Conservation (phyloP, 2,888 invertebrate species). For the Trisateles emortualis region DNA sequence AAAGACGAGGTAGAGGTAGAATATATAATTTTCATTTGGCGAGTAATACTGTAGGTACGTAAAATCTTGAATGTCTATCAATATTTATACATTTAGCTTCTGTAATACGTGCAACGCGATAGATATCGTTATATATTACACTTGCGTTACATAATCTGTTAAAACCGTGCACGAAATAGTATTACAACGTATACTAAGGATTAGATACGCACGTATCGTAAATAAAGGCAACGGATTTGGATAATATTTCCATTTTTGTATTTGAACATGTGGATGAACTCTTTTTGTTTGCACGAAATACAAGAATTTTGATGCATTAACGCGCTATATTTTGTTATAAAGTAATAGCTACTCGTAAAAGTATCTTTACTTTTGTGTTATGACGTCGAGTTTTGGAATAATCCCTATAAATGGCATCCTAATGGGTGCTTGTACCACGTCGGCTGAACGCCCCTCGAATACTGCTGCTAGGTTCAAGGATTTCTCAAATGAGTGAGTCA, state of each 20-base stretch:
- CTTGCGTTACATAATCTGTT: constrained; percentile 31
- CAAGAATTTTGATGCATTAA: background rate
- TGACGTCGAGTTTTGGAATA: constrained; percentile 30
- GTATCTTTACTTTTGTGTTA: constrained; percentile 24
- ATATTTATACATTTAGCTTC: constrained; percentile 29
- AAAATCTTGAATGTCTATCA: constrained; percentile 21
- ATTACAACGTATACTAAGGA: constrained; percentile 17
- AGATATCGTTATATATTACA: constrained; percentile 12
- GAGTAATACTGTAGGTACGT: background rate
- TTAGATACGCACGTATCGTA: constrained; percentile 26
- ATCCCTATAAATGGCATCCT: constrained; percentile 27
- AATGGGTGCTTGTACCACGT: constrained; percentile 24
- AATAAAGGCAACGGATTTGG: constrained; percentile 17
- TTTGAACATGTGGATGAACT: constrained; percentile 4
- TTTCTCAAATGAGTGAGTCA: constrained; percentile 36
- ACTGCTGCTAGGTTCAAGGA: constrained; percentile 29
- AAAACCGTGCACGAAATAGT: constrained; percentile 33
- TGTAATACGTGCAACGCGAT: constrained; percentile 17
- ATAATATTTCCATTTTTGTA: constrained; percentile 8
- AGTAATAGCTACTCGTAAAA: constrained; percentile 27
- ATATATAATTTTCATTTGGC: background rate
- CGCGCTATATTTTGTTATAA: background rate
- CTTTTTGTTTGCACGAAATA: background rate
- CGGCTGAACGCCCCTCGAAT: constrained; percentile 21
- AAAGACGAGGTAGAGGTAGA: background rate